These are phyloP conservation scores for Dasypus novemcinctus DNA, from an alignment of 2,113 vertebrate genomes.

Conservation along the genomic window DNA sequence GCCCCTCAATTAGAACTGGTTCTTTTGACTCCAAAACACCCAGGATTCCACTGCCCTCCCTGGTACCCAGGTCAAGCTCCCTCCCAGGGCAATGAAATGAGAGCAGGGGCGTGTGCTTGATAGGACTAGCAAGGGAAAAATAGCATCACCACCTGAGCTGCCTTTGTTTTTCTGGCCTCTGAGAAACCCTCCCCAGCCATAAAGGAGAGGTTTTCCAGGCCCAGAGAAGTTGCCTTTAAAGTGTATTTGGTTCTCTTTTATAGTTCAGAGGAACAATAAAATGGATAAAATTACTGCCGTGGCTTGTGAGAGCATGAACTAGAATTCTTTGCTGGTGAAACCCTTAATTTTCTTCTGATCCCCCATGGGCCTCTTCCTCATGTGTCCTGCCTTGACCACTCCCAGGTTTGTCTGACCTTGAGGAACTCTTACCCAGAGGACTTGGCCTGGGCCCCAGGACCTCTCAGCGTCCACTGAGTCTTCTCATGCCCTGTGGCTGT, in stretches of 20 bases:
- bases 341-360: not conserved
- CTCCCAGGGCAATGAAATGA: not conserved
- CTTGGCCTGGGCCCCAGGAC: not conserved
- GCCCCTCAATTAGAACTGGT: not conserved
- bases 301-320: constrained; percentile 40
- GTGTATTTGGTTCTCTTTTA: constrained; percentile 59
- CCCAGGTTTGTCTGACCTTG: not conserved
- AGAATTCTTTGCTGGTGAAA: constrained; percentile 53
- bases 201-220: constrained; percentile 66
- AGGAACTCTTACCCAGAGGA: not conserved
- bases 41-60: not conserved
- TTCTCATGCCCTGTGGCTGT: not conserved
- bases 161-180: constrained; percentile 54
- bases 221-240: constrained; percentile 15
- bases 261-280: constrained; percentile 67
- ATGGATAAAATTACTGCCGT: constrained; percentile 46
- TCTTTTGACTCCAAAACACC: not conserved
- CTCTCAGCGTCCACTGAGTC: not conserved
- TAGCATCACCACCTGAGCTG: not conserved
- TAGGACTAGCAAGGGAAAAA: constrained; percentile 13
- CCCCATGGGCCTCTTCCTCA: not conserved
- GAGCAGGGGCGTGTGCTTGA: not conserved
- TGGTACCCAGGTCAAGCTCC: not conserved
- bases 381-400: not conserved
- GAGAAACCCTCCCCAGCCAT: constrained; percentile 17